phyloP scores from a whole-genome alignment of 2,797 vertebrate genomes.

The Crenuchus spilurus region DNA sequence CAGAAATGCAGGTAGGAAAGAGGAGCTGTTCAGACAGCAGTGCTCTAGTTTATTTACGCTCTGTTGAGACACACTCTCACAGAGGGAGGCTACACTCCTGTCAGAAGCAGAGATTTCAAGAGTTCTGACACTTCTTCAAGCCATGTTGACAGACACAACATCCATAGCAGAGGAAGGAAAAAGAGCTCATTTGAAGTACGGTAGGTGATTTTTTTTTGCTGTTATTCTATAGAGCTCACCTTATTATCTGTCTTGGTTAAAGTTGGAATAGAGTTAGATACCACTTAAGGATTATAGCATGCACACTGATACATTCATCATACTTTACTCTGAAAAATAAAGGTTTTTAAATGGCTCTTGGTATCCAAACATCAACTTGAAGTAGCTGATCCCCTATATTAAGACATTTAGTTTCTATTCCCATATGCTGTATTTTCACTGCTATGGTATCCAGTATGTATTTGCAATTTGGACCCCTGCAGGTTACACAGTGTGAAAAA shows the following conservation, averaged over 20 bases:
- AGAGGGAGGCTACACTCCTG: background rate
- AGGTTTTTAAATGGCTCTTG: too few relatives aligned
- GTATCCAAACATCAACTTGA: too few relatives aligned
- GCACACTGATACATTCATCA: too few relatives aligned
- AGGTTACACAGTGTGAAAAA: background rate
- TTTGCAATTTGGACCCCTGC: background rate
- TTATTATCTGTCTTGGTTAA: background rate
- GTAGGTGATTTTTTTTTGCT: background rate
- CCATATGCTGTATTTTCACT: too few relatives aligned
- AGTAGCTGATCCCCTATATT: too few relatives aligned
- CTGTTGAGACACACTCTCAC: background rate
- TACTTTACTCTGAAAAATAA: too few relatives aligned
- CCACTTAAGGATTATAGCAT: background rate
- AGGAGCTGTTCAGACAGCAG: background rate
- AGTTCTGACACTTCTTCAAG: background rate
- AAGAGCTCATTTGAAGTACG: background rate
- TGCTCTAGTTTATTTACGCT: slow-evolving; percentile 7
- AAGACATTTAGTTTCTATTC: too few relatives aligned
- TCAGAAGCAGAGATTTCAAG: background rate
- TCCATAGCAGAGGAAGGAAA: background rate
- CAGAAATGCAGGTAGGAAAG: background rate
- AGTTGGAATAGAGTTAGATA: background rate
- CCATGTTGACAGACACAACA: background rate
- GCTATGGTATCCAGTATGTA: background rate
- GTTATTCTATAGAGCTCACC: background rate